Evolutionary conservation across 2,113 vertebrate genomes (phyloP).

Genomic region (Crotophaga sulcirostris): DNA sequence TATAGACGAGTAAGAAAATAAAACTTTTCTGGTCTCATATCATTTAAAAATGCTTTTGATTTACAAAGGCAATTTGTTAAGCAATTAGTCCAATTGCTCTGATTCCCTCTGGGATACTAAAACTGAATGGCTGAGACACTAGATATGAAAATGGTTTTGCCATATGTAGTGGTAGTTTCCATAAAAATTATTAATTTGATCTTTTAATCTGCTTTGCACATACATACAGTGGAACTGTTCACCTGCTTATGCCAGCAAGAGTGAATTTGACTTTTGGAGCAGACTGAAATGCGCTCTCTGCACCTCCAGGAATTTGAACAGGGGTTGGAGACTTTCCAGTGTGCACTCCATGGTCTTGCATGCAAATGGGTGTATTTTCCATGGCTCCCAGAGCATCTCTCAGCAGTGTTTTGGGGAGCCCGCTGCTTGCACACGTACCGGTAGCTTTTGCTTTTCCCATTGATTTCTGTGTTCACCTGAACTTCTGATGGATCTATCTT

Average conservation of each 20-base stretch:
- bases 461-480: not conserved
- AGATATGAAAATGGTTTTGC: constrained; percentile 37
- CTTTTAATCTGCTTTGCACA: constrained; percentile 50
- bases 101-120: constrained; percentile 1
- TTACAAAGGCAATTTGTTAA: constrained; percentile 43
- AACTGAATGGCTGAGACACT: not conserved
- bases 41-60: constrained; percentile 26
- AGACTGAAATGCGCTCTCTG: not conserved
- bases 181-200: constrained; percentile 35
- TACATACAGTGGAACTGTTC: not conserved
- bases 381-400: not conserved
- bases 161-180: constrained; percentile 4
- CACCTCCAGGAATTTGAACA: not conserved
- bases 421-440: not conserved
- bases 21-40: not conserved
- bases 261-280: not conserved
- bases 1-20: constrained; percentile 31
- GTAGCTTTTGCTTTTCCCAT: not conserved
- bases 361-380: not conserved
- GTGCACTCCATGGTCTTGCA: not conserved
- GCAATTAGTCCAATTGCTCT: constrained; percentile 21
- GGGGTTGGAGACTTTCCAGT: not conserved
- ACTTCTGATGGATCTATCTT: not conserved
- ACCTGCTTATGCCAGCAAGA: constrained; percentile 20
- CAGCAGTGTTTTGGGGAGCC: not conserved